These are phyloP conservation scores for Colletes collaris DNA, from an alignment of 2,888 invertebrate genomes.

Conservation along the genomic window DNA sequence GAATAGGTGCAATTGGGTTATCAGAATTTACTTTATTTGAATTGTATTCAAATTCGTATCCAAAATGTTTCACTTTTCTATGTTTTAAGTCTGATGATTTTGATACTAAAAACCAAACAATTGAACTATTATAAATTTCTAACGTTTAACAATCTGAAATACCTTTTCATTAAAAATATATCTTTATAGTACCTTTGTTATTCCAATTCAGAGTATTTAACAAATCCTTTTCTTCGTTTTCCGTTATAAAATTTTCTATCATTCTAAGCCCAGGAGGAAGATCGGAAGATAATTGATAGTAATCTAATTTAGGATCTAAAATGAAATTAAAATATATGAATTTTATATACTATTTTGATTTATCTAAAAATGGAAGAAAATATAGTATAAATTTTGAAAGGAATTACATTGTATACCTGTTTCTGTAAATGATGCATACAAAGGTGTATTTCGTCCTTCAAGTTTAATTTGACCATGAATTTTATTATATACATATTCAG, in stretches of 20 bases:
- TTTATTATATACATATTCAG: slow-evolving; percentile 85
- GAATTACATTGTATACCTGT: slow-evolving; percentile 82
- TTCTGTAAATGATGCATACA: slow-evolving; percentile 88
- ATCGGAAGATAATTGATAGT: slow-evolving; percentile 68
- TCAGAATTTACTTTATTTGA: slow-evolving; percentile 92
- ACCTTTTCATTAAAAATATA: not conserved
- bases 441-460: slow-evolving; percentile 85
- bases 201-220: slow-evolving; percentile 86
- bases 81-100: slow-evolving; percentile 87
- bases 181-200: slow-evolving; percentile 71
- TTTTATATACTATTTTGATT: slow-evolving; percentile 1
- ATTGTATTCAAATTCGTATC: slow-evolving; percentile 95
- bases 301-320: slow-evolving; percentile 80
- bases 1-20: slow-evolving; percentile 89
- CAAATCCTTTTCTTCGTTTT: slow-evolving; percentile 87
- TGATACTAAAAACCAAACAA: slow-evolving; percentile 55
- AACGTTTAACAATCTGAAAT: no score
- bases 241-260: slow-evolving; percentile 88
- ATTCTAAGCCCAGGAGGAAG: slow-evolving; percentile 89
- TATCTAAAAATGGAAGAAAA: not conserved
- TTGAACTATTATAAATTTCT: not conserved
- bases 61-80: slow-evolving; percentile 94
- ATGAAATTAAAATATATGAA: slow-evolving; percentile 30
- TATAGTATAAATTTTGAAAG: not conserved
- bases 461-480: slow-evolving; percentile 86